Conservation (phyloP, 2,113 vertebrate genomes). For the Suricata suricatta region DNA sequence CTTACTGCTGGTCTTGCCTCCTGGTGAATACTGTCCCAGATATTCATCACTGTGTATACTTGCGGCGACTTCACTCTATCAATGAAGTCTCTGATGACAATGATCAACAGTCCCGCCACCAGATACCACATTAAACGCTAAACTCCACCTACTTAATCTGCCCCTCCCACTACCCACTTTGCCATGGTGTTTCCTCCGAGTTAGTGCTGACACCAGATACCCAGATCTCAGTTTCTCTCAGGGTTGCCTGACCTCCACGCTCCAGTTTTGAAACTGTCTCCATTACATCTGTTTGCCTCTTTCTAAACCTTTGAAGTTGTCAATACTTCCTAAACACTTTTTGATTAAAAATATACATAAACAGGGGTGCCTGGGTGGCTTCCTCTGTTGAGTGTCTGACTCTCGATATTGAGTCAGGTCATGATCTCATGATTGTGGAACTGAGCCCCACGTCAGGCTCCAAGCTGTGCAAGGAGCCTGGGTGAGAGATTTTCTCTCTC, state of each 20-base stretch:
- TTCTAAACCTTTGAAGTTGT: background rate
- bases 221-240: background rate
- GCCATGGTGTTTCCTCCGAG: background rate
- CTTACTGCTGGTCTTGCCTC: background rate
- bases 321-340: background rate
- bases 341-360: background rate
- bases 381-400: background rate
- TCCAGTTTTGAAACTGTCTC: background rate
- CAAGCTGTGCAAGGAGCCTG: background rate
- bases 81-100: background rate
- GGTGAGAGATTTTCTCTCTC: background rate
- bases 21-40: background rate
- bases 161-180: background rate
- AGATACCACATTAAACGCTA: background rate
- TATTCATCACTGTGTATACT: no score
- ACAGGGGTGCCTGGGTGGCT: background rate
- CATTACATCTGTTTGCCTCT: background rate
- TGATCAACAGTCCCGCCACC: background rate
- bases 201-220: background rate
- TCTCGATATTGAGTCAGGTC: background rate
- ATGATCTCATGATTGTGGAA: background rate
- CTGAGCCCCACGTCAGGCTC: background rate
- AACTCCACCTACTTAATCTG: background rate
- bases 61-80: background rate
- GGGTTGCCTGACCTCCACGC: background rate